These are phyloP conservation scores for Typhlomys cinereus DNA, from an alignment of 2,113 vertebrate species.

Conservation along the genomic window DNA sequence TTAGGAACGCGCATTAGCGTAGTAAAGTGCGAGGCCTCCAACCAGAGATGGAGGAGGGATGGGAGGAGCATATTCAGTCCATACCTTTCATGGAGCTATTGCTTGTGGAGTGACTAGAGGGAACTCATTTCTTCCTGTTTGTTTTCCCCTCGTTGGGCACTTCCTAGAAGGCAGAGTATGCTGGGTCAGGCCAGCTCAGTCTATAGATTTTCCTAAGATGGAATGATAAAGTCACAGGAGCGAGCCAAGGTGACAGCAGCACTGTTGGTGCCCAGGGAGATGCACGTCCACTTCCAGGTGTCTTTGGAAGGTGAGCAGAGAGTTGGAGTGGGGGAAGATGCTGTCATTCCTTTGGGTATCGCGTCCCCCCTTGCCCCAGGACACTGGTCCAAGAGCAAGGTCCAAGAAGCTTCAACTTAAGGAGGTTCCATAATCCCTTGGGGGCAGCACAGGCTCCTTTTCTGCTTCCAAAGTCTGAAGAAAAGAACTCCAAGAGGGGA, in stretches of 20 bases:
- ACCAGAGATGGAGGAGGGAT: neutral
- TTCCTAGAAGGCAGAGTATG: slow-evolving; percentile 61
- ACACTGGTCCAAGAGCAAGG: neutral
- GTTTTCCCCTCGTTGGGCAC: slow-evolving; percentile 40
- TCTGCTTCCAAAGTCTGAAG: slow-evolving; percentile 24
- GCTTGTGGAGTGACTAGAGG: slow-evolving; percentile 62
- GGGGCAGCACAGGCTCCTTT: slow-evolving; percentile 8
- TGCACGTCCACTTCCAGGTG: neutral
- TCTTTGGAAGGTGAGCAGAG: slow-evolving; percentile 40
- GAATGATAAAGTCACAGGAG: neutral
- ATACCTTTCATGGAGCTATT: slow-evolving; percentile 53
- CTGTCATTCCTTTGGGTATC: slow-evolving; percentile 33
- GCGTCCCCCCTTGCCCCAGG: slow-evolving; percentile 15
- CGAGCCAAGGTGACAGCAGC: slow-evolving; percentile 48
- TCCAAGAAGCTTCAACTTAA: neutral
- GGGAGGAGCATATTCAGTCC: neutral
- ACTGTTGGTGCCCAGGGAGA: slow-evolving; percentile 24
- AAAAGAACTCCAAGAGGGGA: neutral
- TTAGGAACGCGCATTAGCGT: slow-evolving; percentile 47
- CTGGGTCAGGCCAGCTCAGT: slow-evolving; percentile 47
- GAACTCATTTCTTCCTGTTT: slow-evolving; percentile 38
- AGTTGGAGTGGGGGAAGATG: neutral
- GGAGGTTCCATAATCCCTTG: neutral
- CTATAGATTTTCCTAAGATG: slow-evolving; percentile 4
- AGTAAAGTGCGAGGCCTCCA: slow-evolving; percentile 74